These are phyloP conservation scores for Leptogaster cylindrica DNA, from an alignment of 2,888 invertebrate species.

Conservation along the genomic window DNA sequence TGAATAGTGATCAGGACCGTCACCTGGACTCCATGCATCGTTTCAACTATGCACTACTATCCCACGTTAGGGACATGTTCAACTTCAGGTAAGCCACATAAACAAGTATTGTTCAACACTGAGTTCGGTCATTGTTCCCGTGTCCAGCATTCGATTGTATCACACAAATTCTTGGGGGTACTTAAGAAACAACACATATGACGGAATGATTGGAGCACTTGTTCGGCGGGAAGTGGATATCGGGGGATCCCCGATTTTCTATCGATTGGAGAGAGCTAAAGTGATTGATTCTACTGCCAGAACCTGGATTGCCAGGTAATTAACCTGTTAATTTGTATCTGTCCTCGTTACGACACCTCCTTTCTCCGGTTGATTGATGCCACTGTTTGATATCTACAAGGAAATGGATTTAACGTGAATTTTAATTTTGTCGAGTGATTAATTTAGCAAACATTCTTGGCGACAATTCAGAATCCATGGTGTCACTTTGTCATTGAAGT, in stretches of 20 bases:
- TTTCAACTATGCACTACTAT: constrained; percentile 67
- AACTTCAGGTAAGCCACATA: constrained; percentile 69
- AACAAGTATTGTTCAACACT: not conserved
- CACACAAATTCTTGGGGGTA: constrained; percentile 70
- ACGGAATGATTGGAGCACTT: constrained; percentile 70
- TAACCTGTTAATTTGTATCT: constrained; percentile 13
- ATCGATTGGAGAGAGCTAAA: constrained; percentile 67
- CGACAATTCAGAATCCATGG: no score
- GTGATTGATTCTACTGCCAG: constrained; percentile 68
- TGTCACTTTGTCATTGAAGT: no score
- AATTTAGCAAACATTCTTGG: not conserved
- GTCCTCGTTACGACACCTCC: not conserved
- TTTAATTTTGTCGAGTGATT: not conserved
- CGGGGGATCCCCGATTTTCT: constrained; percentile 71
- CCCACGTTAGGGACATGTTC: constrained; percentile 69
- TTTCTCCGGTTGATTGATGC: constrained; percentile 5
- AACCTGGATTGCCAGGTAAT: constrained; percentile 69
- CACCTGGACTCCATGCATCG: constrained; percentile 70
- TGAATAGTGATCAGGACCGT: constrained; percentile 63
- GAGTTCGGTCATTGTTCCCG: not conserved
- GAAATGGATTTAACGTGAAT: constrained; percentile 4
- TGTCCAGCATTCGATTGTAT: constrained; percentile 52
- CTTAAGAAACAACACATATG: constrained; percentile 66
- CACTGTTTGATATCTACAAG: not conserved
- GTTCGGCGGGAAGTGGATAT: constrained; percentile 68